Conservation (phyloP, 2,888 invertebrate genomes). For the Tridacna crocea region DNA sequence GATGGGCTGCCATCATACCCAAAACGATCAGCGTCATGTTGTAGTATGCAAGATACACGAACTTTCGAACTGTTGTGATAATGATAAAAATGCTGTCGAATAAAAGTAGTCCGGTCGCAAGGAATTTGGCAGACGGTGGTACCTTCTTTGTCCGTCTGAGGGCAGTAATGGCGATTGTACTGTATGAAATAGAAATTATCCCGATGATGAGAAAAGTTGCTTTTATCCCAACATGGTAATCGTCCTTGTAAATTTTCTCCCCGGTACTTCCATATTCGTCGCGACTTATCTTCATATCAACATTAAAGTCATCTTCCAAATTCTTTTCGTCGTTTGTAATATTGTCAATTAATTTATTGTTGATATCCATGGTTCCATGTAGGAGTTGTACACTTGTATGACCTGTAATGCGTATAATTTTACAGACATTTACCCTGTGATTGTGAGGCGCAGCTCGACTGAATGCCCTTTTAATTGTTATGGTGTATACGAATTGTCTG, state of each 20-base stretch:
- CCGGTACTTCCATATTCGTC: too few species aligned
- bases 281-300: too few species aligned
- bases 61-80: conserved; percentile 20
- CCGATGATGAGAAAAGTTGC: not conserved
- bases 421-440: too few species aligned
- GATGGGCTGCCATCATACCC: not conserved
- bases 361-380: too few species aligned
- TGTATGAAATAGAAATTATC: not conserved
- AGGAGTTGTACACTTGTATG: too few species aligned
- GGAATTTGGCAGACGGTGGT: conserved; percentile 25
- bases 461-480: too few species aligned
- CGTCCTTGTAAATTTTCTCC: not conserved
- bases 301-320: too few species aligned
- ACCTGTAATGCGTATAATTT: too few species aligned
- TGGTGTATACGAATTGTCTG: too few species aligned
- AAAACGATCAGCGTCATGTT: conserved; percentile 4
- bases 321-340: too few species aligned
- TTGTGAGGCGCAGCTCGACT: too few species aligned
- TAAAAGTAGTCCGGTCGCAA: conserved; percentile 9
- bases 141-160: conserved; percentile 15
- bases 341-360: too few species aligned
- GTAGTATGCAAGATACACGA: conserved; percentile 1
- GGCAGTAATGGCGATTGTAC: conserved; percentile 15
- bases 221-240: not conserved
- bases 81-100: conserved; percentile 23